phyloP scores from a whole-genome alignment of 1,140 invertebrate species.

The Macrobrachium rosenbergii region DNA sequence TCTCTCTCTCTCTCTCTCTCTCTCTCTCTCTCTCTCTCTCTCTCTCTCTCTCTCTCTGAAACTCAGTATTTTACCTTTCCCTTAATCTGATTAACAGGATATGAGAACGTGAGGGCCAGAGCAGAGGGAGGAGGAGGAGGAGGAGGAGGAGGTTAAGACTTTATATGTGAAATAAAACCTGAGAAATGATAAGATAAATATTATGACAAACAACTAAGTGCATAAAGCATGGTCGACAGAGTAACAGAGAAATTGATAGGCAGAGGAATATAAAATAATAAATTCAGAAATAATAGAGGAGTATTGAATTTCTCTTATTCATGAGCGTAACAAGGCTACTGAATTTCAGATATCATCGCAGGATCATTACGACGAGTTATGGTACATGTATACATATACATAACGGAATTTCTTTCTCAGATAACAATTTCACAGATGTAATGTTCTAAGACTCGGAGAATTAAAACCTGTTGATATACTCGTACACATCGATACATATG shows the following conservation, averaged over 20 bases:
- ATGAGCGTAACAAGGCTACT: too few species aligned
- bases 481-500: not conserved
- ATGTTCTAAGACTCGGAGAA: too few species aligned
- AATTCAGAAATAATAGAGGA: too few species aligned
- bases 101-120: not conserved
- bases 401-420: not conserved
- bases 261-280: not conserved
- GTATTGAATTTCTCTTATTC: too few species aligned
- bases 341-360: too few species aligned
- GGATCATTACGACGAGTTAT: not conserved
- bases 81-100: too few species aligned
- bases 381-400: slow-evolving; percentile 2
- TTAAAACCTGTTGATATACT: too few species aligned
- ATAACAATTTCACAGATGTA: not conserved
- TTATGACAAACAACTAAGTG: not conserved
- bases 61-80: too few species aligned
- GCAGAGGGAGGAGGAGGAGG: not conserved
- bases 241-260: not conserved
- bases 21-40: too few species aligned
- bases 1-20: too few species aligned
- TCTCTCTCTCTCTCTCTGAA: too few species aligned
- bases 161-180: not conserved
- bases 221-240: not conserved
- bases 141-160: not conserved
- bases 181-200: not conserved